Base-by-base conservation (phyloP, 2,113 vertebrate genomes). In the Antidorcas marsupialis region DNA sequence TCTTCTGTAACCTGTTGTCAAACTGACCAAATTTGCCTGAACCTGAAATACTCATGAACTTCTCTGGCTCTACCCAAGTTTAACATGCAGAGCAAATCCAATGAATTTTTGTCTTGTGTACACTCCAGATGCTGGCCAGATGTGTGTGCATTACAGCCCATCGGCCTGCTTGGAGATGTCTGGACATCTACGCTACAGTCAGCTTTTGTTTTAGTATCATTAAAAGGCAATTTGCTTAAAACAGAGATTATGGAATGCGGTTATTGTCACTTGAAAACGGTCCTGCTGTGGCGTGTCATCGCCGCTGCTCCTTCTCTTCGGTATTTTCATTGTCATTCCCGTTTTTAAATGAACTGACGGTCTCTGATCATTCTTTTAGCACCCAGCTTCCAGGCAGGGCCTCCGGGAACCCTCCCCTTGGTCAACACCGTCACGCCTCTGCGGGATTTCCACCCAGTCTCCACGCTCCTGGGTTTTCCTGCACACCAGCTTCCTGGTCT, bases 61-160 rank as follows among this genome's bases (percentile, higher is more conserved):
- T 86, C 94, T 76, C 83, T 4, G 16, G 71, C 87, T 96, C 28
- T 74, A 55, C 50, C 45, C 4, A 16, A 82, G 50, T 87, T 89
- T 85, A 91, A 50, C 62, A 50, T 17, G 53, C 78, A 84, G 52
- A 96, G 79, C 55, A 43, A 93, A 60, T 25, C 87, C 36, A 93
- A 84, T 55, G 55, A 8, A 55, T 84, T 67, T 52, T 87, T 92
- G 64, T 94, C 82, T 96, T 45, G 57, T 36, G 28, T 82, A 53
- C 1, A 2, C 92, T 79, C 94, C 98, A 98, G 97, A 89, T 98
- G 97, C 76, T 19, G 67, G 57, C 91, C 98, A 98, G 94, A 97
- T 98, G 98, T 97, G 92, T 45, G 53, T n/a, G 86, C 23, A 1
- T 23, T 50, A 1, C 59, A 82, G 87, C 27, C 39, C 71, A 3